phyloP scores from a whole-genome alignment of 2,888 invertebrate species.

The Rotaria macrura region DNA sequence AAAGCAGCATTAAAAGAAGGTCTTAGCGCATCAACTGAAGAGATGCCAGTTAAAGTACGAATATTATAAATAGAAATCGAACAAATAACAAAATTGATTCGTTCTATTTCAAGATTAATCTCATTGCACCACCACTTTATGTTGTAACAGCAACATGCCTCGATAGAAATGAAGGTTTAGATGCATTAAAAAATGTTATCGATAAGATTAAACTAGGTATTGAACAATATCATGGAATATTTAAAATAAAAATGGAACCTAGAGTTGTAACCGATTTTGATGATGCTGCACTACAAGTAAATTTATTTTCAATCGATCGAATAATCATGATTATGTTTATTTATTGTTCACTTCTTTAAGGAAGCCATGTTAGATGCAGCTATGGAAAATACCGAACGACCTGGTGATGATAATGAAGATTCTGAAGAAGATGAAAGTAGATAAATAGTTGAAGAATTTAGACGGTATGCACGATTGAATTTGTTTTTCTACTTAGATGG shows the following conservation, averaged over 20 bases:
- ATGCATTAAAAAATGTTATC: conserved; percentile 9
- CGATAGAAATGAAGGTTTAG: conserved; percentile 26
- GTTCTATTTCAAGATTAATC: conserved; percentile 62
- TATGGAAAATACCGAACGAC: not conserved
- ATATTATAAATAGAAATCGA: not conserved
- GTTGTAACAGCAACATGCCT: conserved; percentile 65
- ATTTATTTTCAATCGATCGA: not conserved
- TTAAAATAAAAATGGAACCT: conserved; percentile 30
- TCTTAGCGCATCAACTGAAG: conserved; percentile 75
- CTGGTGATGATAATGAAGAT: conserved; percentile 26
- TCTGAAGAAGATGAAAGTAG: conserved; percentile 20
- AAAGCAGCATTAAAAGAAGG: conserved; percentile 78
- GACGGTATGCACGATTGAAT: not conserved
- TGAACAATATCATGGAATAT: conserved; percentile 24
- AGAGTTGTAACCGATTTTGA: conserved; percentile 27
- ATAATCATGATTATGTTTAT: too few species aligned
- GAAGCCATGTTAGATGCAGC: not conserved
- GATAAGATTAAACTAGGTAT: conserved; percentile 27
- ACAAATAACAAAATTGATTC: not conserved
- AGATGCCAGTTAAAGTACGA: conserved; percentile 77
- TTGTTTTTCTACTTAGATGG: not conserved
- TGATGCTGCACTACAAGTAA: conserved; percentile 16
- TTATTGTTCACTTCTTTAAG: not conserved
- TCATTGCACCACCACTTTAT: conserved; percentile 94
- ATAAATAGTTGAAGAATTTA: not conserved